A percentile compares a stretch with the other conserved stretches of the same genome.
Conservation (phyloP, 2,113 vertebrate genomes). For the Vombatus ursinus region DNA sequence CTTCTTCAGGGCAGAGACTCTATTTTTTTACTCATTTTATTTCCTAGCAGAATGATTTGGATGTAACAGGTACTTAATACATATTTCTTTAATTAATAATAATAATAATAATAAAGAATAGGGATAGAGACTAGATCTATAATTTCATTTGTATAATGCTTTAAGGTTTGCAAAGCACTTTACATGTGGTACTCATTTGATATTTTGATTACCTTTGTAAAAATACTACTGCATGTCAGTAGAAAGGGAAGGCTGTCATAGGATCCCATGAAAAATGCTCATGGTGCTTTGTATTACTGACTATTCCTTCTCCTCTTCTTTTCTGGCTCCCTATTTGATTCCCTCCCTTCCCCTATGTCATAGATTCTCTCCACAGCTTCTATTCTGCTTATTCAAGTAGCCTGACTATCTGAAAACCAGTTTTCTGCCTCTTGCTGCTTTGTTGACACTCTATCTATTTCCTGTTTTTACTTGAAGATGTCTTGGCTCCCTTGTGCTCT, state of each 20-base stretch:
- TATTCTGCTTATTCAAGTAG: slow-evolving; percentile 45
- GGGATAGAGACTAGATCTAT: neutral
- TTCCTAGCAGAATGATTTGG: neutral
- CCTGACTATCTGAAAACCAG: neutral
- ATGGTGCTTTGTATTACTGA: slow-evolving; percentile 5
- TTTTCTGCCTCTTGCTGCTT: slow-evolving; percentile 40
- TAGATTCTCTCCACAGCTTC: slow-evolving; percentile 33
- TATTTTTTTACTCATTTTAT: neutral
- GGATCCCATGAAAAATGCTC: slow-evolving; percentile 24
- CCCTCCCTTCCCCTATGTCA: neutral
- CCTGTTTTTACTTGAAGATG: slow-evolving; percentile 62
- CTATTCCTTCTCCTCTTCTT: neutral
- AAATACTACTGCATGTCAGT: neutral
- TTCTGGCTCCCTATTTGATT: neutral
- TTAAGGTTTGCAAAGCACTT: neutral
- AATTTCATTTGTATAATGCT: neutral
- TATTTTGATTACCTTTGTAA: neutral
- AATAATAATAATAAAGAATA: neutral
- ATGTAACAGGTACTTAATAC: neutral
- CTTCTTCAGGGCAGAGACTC: neutral
- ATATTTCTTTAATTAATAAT: neutral
- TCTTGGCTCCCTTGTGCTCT: slow-evolving; percentile 60
- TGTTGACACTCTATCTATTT: slow-evolving; percentile 51
- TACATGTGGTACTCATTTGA: neutral
- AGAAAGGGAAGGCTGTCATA: slow-evolving; percentile 1